Percentiles rank a stretch among this genome's conserved stretches.
These are phyloP conservation scores for Phrynocephalus guinanensis DNA, from an alignment of 2,797 vertebrate genomes.

Conservation along the genomic window DNA sequence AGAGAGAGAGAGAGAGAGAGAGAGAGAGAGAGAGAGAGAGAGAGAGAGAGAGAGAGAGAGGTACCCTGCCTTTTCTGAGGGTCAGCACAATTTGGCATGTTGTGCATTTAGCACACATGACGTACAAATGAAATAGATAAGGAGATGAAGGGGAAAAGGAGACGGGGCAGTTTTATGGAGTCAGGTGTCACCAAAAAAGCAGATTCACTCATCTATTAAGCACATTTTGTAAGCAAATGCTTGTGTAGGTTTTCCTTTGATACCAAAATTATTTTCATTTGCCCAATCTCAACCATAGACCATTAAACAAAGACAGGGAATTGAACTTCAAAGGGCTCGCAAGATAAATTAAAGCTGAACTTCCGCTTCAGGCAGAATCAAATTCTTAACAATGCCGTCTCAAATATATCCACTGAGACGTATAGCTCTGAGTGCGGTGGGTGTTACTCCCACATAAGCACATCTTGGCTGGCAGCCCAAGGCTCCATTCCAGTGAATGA, in stretches of 20 bases:
- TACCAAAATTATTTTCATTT: constrained; percentile 32
- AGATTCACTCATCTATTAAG: not conserved
- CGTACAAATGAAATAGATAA: not conserved
- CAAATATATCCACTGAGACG: not conserved
- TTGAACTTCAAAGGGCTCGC: constrained; percentile 50
- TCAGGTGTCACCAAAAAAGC: constrained; percentile 26
- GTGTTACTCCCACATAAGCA: not conserved
- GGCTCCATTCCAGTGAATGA: not conserved
- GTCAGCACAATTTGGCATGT: not conserved
- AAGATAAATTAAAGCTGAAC: constrained; percentile 46
- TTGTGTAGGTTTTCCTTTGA: constrained; percentile 48
- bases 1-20: no score
- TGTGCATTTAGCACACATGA: not conserved
- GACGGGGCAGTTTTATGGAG: not conserved
- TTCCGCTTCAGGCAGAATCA: constrained; percentile 32
- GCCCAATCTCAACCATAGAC: constrained; percentile 42
- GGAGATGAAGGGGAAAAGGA: not conserved
- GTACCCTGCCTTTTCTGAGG: not conserved
- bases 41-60: no score
- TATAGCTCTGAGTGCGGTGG: not conserved
- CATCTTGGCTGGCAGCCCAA: not conserved
- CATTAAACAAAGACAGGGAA: constrained; percentile 58
- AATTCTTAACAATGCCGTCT: not conserved
- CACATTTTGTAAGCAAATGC: constrained; percentile 47
- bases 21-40: no score